Base-by-base conservation (phyloP, 2,113 vertebrate genomes). In the Nothobranchius kuhntae region DNA sequence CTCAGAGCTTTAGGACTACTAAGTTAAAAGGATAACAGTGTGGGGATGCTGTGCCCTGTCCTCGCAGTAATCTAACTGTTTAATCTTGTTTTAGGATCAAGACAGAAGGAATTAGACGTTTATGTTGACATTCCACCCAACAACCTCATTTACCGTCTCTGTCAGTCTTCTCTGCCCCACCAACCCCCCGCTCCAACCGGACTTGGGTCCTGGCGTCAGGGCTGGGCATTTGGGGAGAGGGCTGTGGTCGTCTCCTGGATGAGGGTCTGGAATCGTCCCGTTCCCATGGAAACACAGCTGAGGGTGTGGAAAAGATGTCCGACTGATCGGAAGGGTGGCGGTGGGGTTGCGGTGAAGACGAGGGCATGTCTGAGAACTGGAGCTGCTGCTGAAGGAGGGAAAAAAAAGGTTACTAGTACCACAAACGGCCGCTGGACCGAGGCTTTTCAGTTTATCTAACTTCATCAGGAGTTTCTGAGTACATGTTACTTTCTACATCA, bases 241-340 rank as follows among this genome's bases (percentile, higher is more conserved):
- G 64, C 0, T 59, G 73, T 12, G 72, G 71, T 30, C 15, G 77
- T 54, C 87, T 91, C 65, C 70, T 87, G 62, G 71, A 68, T 62
- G 68, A 58, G 11, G 81, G 71, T 66, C 67, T 75, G 0, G 77
- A 61, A 69, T 91, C 84, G 38, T 89, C 85, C 38, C 88, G 89
- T 83, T 94, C 93, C 93, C 93, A 94, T 0, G 93, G 92, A 92
- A 94, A 94, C 58, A 47, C 71, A 53, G 88, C 81, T 30, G 60
- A 76, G n/a, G 89, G 81, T 59, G 90, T 85, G 30, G 87, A 86
- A 60, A 86, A 88, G 54, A 44, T 15, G 1, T 92, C 90, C 0
- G 82, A 80, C 68, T 91, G 91, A 72, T 85, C 7, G 0, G 76
- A 62, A 0, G 81, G 54, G 15, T 80, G 88, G 14, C 72, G 82